Evolutionary conservation across 2,888 invertebrate species (phyloP), one percentile per base, ranked within the genome.

Genomic region (Cheilosia variabilis): DNA sequence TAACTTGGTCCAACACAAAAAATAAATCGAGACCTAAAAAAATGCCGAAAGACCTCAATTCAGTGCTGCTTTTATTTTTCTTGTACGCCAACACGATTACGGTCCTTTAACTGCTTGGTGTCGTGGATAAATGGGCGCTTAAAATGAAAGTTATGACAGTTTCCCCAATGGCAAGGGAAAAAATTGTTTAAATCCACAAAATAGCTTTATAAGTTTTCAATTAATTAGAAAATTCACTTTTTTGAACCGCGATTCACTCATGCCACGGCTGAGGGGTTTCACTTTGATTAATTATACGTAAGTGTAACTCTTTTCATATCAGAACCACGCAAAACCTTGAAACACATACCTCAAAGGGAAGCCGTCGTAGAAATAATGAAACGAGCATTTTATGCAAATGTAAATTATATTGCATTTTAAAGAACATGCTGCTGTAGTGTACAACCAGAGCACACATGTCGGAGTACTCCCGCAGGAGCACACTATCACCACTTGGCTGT

Each of bases 281-380:
- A 10, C 19, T 63, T 72, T 63, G 72, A 72, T 72, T 72, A 72
- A 72, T 72, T 72, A 60, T 19, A 58, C 47, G n/a, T 13, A 37
- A 58, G 15, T 34, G 69, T 13, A 45, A 41, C 34, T 72, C 43
- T 13, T 53, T 53, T 60, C 41, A 58, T 41, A 71, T 52, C 53
- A 19, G n/a, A 41, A 31, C 41, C 15, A 41, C 19, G 17, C 43
- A 52, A 4, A 13, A 13, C 4, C 13, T 13, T 37, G 37, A 4
- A 37, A 3, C 37, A 24, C 27, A 50, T 71, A 37, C 17, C 19
- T 62, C 60, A 62, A 62, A 60, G 19, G n/a, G n/a, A 47, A 17
- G 5, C 9, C 31, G 0, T 7, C 17, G 4, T 43, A 43, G 2
- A 43, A 31, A 31, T 31, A 31, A 31, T 31, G 2, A 31, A 31